A percentile compares a stretch with the other conserved stretches of the same genome.
phyloP scores from a whole-genome alignment of 2,888 invertebrate genomes.

The Lithophane leautieri region DNA sequence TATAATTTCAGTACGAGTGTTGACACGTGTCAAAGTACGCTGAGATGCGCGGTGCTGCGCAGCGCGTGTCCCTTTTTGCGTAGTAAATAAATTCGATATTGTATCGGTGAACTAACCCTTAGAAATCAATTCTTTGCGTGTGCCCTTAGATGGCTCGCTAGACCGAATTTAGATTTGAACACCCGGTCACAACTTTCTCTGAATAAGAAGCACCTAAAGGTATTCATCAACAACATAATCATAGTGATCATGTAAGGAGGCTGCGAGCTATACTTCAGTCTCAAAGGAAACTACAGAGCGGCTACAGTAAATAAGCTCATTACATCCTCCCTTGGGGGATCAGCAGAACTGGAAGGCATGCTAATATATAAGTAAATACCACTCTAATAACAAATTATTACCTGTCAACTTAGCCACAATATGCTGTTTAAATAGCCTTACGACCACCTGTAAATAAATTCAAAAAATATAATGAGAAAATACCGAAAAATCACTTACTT shows the following conservation, averaged over 20 bases:
- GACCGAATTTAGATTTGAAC: too few relatives aligned
- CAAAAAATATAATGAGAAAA: neutral
- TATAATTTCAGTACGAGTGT: too few relatives aligned
- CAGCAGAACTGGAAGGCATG: conserved; percentile 18
- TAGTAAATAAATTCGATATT: too few relatives aligned
- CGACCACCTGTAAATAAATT: neutral
- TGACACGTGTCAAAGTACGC: too few relatives aligned
- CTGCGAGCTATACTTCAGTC: conserved; percentile 3
- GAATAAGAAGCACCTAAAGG: neutral
- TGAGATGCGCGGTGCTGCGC: too few relatives aligned
- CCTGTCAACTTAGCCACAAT: conserved; percentile 18
- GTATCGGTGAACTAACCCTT: too few relatives aligned
- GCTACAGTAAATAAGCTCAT: conserved; percentile 36
- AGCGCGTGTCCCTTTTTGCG: too few relatives aligned
- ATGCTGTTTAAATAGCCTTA: neutral
- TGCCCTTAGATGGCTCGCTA: too few relatives aligned
- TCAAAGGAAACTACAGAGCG: conserved; percentile 15
- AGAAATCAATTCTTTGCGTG: too few relatives aligned
- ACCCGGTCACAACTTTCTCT: too few relatives aligned
- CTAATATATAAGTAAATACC: conserved; percentile 34
- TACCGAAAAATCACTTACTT: neutral
- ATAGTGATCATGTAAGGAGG: neutral
- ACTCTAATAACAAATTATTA: conserved; percentile 39
- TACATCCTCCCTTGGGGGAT: conserved; percentile 45
- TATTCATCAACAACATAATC: conserved; percentile 1